These are phyloP conservation scores for Notechis scutatus DNA, from an alignment of 2,113 vertebrate species.

Conservation along the genomic window DNA sequence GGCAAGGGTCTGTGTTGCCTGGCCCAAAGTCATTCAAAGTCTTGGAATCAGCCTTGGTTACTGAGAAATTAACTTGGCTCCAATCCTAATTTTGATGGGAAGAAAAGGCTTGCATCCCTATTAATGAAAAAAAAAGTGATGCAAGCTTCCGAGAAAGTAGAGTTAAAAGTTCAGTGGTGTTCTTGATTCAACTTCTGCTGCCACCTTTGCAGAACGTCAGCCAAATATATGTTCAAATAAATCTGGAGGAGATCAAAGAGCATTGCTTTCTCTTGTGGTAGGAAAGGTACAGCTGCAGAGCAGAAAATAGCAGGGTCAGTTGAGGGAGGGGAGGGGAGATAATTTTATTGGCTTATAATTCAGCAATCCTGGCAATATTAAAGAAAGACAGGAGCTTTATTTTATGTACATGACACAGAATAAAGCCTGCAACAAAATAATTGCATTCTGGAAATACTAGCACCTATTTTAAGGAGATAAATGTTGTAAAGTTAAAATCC, in stretches of 20 bases:
- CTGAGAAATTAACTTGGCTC: not conserved
- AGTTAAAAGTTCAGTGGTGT: not conserved
- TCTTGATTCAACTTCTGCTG: not conserved
- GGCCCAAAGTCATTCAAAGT: not conserved
- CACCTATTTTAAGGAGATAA: not conserved
- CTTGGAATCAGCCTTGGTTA: not conserved
- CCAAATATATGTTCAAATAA: conserved; percentile 23
- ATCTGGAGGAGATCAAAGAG: not conserved
- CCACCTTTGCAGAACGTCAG: not conserved
- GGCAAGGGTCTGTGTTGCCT: not conserved
- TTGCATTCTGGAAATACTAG: conserved; percentile 6
- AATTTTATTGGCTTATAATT: not conserved
- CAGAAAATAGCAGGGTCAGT: not conserved
- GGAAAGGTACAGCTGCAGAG: conserved; percentile 11
- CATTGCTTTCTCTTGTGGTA: conserved; percentile 11
- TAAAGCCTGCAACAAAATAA: not conserved
- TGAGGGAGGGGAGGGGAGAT: not conserved
- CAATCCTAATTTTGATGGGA: not conserved
- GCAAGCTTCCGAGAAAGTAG: not conserved
- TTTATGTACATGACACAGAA: not conserved
- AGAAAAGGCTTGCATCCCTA: not conserved
- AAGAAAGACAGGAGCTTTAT: not conserved
- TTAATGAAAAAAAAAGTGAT: not conserved
- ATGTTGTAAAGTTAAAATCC: not conserved
- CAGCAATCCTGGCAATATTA: not conserved